These are phyloP conservation scores for Pogoniulus pusillus DNA, from an alignment of 2,797 vertebrate genomes.

Conservation along the genomic window DNA sequence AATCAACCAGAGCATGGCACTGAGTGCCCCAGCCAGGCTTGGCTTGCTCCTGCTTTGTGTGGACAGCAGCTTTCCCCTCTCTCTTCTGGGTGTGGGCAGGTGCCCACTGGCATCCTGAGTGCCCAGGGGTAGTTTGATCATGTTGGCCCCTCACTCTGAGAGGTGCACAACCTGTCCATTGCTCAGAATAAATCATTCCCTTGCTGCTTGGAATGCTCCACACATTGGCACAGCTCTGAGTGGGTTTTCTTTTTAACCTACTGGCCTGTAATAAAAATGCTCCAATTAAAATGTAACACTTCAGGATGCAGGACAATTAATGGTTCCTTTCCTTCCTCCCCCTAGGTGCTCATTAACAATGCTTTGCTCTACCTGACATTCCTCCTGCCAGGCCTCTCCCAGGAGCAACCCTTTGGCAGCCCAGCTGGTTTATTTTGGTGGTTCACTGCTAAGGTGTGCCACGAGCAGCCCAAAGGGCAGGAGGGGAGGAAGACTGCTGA, in stretches of 20 bases:
- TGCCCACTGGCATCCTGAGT: neutral
- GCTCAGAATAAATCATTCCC: neutral
- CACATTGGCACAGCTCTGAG: neutral
- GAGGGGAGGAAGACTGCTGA: neutral
- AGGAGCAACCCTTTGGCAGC: neutral
- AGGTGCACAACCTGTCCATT: neutral
- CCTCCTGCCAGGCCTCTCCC: neutral
- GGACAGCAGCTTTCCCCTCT: neutral
- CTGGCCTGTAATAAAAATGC: slow-evolving; percentile 11
- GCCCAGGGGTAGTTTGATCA: neutral
- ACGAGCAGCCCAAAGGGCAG: neutral
- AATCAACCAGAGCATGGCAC: too few species aligned
- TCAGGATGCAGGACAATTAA: slow-evolving; percentile 34
- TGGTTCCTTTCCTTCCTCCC: neutral
- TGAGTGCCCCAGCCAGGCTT: too few species aligned
- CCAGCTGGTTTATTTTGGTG: slow-evolving; percentile 30
- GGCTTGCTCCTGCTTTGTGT: neutral
- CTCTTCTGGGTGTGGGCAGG: neutral
- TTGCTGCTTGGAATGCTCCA: neutral
- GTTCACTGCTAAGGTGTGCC: neutral
- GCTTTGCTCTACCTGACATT: slow-evolving; percentile 27
- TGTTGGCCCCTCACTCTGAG: neutral
- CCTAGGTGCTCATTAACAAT: slow-evolving; percentile 27
- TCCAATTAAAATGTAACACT: slow-evolving; percentile 53
- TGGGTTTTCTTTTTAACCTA: neutral